Evolutionary conservation across 2,888 invertebrate species (phyloP).

Genomic region (Pachycephus smyrnensis): DNA sequence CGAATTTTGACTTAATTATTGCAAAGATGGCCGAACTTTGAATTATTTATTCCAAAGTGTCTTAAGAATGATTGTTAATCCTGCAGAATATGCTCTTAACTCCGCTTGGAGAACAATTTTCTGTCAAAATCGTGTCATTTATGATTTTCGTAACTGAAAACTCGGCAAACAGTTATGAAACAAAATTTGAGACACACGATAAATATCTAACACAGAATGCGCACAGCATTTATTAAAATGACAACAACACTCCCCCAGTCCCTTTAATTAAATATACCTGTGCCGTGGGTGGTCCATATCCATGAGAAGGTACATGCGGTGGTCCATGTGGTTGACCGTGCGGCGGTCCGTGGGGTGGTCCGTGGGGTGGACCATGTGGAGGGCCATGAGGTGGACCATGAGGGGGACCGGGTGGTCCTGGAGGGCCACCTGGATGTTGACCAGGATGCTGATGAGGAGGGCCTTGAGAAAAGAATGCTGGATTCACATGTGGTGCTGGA

Average conservation of each 20-base stretch:
- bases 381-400: slow-evolving; percentile 77
- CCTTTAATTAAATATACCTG: slow-evolving; percentile 44
- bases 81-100: too few species aligned
- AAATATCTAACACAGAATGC: background rate
- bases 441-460: slow-evolving; percentile 71
- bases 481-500: slow-evolving; percentile 95
- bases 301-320: slow-evolving; percentile 70
- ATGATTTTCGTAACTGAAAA: too few species aligned
- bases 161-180: too few species aligned
- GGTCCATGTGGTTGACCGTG: slow-evolving; percentile 73
- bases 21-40: too few species aligned
- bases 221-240: background rate
- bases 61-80: too few species aligned
- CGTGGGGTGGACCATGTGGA: slow-evolving; percentile 76
- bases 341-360: slow-evolving; percentile 75
- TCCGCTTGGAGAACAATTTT: too few species aligned
- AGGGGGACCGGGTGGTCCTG: slow-evolving; percentile 70
- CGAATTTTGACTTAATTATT: too few species aligned
- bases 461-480: slow-evolving; percentile 93
- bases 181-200: too few species aligned
- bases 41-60: too few species aligned
- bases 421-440: slow-evolving; percentile 71
- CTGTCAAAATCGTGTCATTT: too few species aligned
- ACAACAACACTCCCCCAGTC: background rate
- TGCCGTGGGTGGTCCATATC: slow-evolving; percentile 69